These are phyloP conservation scores for Enteromius thamalakanensis DNA, from an alignment of 2,797 vertebrate species.

Conservation along the genomic window DNA sequence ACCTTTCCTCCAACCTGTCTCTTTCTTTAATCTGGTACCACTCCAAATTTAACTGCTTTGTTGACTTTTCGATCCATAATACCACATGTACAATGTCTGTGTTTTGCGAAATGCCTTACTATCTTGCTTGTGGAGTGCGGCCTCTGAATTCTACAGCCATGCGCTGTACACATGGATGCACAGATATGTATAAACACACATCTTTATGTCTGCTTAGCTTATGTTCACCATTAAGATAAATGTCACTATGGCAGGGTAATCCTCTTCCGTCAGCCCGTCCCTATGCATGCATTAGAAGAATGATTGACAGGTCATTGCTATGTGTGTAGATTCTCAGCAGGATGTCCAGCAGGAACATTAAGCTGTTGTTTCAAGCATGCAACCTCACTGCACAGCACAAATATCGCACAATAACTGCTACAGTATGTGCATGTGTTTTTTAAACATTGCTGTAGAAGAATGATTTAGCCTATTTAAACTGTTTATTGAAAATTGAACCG, in stretches of 20 bases:
- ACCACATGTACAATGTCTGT: constrained; percentile 29
- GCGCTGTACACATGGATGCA: constrained; percentile 3
- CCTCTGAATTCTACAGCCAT: constrained; percentile 11
- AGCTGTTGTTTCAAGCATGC: constrained; percentile 59
- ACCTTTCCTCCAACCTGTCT: constrained; percentile 48
- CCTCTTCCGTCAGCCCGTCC: constrained; percentile 43
- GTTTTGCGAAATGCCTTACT: constrained; percentile 32
- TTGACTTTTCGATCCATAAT: constrained; percentile 50
- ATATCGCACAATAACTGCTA: constrained; percentile 42
- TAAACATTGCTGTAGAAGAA: constrained; percentile 16
- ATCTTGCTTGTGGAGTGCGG: neutral
- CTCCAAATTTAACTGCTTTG: constrained; percentile 47
- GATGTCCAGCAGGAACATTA: constrained; percentile 52
- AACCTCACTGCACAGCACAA: constrained; percentile 44
- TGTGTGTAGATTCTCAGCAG: constrained; percentile 54
- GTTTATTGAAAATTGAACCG: neutral
- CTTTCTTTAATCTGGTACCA: constrained; percentile 51
- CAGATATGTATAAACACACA: constrained; percentile 1
- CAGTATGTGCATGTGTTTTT: constrained; percentile 27
- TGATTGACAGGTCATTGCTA: constrained; percentile 61
- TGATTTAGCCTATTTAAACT: neutral
- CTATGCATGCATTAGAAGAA: constrained; percentile 52
- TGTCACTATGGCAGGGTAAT: constrained; percentile 50
- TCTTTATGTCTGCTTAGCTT: constrained; percentile 31
- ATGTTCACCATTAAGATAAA: constrained; percentile 59